These are phyloP conservation scores for Melanostoma mellinum DNA, from an alignment of 2,888 invertebrate genomes.

Conservation along the genomic window DNA sequence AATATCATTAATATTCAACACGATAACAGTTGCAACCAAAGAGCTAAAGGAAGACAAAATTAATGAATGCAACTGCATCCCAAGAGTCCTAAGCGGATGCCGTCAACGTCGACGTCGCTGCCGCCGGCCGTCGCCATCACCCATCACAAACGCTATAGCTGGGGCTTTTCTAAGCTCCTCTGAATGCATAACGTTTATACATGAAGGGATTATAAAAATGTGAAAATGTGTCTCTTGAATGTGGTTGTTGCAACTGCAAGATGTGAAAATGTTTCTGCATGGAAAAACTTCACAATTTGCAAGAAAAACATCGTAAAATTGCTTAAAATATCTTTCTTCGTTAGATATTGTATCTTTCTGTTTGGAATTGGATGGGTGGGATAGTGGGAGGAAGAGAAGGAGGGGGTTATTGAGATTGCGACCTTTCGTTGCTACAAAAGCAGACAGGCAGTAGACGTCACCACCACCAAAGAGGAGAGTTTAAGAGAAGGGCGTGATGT, in stretches of 20 bases:
- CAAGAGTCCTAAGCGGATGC: background rate
- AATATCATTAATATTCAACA: slow-evolving; percentile 59
- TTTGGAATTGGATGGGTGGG: too few relatives aligned
- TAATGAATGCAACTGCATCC: slow-evolving; percentile 37
- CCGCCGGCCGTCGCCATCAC: too few relatives aligned
- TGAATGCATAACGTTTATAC: slow-evolving; percentile 1
- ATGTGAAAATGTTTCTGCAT: slow-evolving; percentile 10
- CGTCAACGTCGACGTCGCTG: background rate
- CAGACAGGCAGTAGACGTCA: slow-evolving; percentile 33
- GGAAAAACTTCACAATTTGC: background rate
- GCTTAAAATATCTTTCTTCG: slow-evolving; percentile 36
- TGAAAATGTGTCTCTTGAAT: slow-evolving; percentile 30
- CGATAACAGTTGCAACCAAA: slow-evolving; percentile 27
- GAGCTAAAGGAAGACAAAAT: slow-evolving; percentile 1
- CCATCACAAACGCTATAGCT: too few relatives aligned
- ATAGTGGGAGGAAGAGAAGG: too few relatives aligned
- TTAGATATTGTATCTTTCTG: slow-evolving; percentile 33
- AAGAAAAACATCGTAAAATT: slow-evolving; percentile 37
- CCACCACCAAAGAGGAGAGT: too few relatives aligned
- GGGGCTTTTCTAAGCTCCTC: background rate
- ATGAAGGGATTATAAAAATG: slow-evolving; percentile 17
- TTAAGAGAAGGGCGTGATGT: background rate
- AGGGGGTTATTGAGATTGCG: slow-evolving; percentile 4
- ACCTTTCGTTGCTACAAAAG: slow-evolving; percentile 1
- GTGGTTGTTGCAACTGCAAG: background rate